Conservation (phyloP, 1,140 invertebrate genomes). For the Drosophila sucinea region DNA sequence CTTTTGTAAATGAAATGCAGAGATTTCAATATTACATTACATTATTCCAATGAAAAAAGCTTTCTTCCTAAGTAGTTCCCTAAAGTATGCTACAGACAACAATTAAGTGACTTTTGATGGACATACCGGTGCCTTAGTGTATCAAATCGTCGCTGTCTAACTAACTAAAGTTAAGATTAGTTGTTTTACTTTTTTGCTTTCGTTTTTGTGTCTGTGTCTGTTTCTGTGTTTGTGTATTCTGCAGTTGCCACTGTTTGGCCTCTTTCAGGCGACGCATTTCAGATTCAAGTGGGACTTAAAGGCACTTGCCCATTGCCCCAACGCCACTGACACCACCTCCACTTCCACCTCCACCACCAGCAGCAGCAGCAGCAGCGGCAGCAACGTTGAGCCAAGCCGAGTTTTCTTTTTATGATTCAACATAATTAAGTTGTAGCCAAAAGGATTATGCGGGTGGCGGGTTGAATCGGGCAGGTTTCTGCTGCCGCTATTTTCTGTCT, state of each 20-base stretch:
- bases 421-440: constrained; percentile 58
- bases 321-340: constrained; percentile 1
- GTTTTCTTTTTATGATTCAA: constrained; percentile 47
- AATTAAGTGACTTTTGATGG: too few relatives aligned
- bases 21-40: too few relatives aligned
- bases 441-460: constrained; percentile 42
- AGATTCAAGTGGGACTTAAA: constrained; percentile 38
- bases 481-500: constrained; percentile 13
- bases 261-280: constrained; percentile 31
- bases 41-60: too few relatives aligned
- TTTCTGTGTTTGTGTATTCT: background rate
- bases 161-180: background rate
- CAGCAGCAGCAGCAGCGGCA: background rate
- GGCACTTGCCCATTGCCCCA: constrained; percentile 34
- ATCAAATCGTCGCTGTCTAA: background rate
- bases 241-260: constrained; percentile 3
- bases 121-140: background rate
- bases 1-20: too few relatives aligned
- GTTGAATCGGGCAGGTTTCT: background rate
- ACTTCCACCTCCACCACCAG: background rate
- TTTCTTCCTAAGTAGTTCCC: background rate
- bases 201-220: background rate
- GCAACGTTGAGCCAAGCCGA: constrained; percentile 23
- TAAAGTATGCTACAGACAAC: background rate
- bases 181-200: background rate